Conservation (phyloP, 1,140 invertebrate genomes). For the Drosophila obscura region DNA sequence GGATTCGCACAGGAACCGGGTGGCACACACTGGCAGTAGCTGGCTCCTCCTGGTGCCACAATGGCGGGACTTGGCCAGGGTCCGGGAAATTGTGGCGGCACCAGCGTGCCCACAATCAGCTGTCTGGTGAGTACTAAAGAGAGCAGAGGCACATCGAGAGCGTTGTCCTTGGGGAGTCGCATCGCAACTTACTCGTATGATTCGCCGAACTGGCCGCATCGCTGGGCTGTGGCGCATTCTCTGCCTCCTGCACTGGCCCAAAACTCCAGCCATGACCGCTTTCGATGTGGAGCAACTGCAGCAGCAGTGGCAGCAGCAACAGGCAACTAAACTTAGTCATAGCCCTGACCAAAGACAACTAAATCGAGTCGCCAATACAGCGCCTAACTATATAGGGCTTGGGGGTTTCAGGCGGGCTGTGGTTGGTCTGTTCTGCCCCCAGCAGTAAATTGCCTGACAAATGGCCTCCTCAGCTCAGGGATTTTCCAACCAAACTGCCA, state of each 20-base stretch:
- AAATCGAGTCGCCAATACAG: slow-evolving; percentile 29
- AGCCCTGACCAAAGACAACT: slow-evolving; percentile 50
- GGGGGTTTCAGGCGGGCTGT: too few species aligned
- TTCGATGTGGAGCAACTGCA: slow-evolving; percentile 23
- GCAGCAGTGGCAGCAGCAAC: slow-evolving; percentile 29
- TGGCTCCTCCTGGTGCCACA: slow-evolving; percentile 31
- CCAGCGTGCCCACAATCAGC: slow-evolving; percentile 69
- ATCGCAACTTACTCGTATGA: slow-evolving; percentile 52
- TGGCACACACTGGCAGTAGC: slow-evolving; percentile 79
- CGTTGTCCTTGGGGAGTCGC: background rate
- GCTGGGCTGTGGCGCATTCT: slow-evolving; percentile 49
- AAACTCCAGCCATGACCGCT: slow-evolving; percentile 45
- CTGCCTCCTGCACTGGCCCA: slow-evolving; percentile 27
- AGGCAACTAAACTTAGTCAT: slow-evolving; percentile 52
- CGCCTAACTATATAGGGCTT: slow-evolving; percentile 58
- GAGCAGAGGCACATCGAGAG: background rate
- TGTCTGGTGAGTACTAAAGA: slow-evolving; percentile 66
- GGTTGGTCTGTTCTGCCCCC: background rate
- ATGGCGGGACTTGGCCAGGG: slow-evolving; percentile 47
- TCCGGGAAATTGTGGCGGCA: slow-evolving; percentile 40
- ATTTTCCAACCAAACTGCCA: slow-evolving; percentile 46
- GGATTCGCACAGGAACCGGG: slow-evolving; percentile 71
- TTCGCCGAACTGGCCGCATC: slow-evolving; percentile 51
- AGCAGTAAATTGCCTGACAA: slow-evolving; percentile 52
- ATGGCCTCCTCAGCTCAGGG: slow-evolving; percentile 63